Percentiles rank a stretch among this genome's conserved stretches.
Conservation (phyloP, 2,113 vertebrate species). For the Cynopterus brachyotis region DNA sequence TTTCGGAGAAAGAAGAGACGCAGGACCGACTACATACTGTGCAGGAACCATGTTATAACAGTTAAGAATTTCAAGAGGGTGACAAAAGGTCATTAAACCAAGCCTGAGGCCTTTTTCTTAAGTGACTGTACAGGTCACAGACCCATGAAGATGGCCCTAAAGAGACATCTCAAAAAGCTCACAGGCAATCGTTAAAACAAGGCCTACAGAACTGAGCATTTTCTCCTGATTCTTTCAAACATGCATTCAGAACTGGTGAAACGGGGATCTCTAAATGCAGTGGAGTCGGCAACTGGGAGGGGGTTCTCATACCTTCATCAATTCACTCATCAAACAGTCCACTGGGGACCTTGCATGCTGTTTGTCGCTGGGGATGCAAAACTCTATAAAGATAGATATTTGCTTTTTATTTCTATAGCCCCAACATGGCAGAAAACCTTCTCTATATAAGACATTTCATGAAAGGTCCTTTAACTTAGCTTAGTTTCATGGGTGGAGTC, state of each 20-base stretch:
- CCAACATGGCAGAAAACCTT: not conserved
- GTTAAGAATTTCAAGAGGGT: not conserved
- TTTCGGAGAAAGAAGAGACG: not conserved
- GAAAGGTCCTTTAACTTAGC: not conserved
- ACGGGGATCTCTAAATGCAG: not conserved
- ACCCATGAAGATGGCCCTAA: not conserved
- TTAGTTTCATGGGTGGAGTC: not conserved
- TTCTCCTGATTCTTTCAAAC: not conserved
- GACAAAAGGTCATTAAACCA: not conserved
- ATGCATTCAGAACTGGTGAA: not conserved
- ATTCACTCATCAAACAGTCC: no score
- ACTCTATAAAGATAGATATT: not conserved
- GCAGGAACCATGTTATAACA: not conserved
- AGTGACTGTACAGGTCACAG: not conserved
- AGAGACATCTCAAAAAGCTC: not conserved
- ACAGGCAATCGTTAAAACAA: not conserved
- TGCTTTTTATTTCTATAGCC: not conserved
- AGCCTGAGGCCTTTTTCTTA: not conserved
- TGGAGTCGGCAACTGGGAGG: no score
- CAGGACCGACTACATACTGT: not conserved
- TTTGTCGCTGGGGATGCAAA: not conserved
- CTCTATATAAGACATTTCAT: not conserved
- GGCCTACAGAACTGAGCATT: not conserved
- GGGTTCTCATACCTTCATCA: rapidly evolving
- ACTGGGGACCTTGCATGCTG: not conserved